Conservation (phyloP, 2,888 invertebrate species). For the Tethea ocularis region DNA sequence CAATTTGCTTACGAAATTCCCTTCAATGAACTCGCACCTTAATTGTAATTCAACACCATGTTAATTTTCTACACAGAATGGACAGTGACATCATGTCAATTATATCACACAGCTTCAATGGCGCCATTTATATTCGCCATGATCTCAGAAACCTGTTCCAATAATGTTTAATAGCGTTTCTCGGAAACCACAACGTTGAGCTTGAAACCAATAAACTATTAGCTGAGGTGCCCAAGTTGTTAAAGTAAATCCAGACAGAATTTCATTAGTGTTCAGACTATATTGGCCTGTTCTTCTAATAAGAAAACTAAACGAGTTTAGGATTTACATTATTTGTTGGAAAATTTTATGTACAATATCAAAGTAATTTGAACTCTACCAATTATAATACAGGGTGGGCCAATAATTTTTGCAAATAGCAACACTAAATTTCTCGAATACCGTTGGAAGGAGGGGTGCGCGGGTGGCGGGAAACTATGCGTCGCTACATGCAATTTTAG, state of each 20-base stretch:
- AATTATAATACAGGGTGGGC: no score
- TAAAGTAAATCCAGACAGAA: not conserved
- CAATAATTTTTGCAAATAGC: no score
- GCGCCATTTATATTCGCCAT: slow-evolving; percentile 24
- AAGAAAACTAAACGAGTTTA: not conserved
- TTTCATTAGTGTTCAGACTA: not conserved
- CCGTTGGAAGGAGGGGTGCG: no score
- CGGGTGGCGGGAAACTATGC: no score
- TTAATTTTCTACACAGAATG: slow-evolving; percentile 32
- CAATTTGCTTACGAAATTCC: not conserved
- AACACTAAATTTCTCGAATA: no score
- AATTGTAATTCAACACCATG: slow-evolving; percentile 35
- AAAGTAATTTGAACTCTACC: not conserved
- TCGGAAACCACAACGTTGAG: not conserved
- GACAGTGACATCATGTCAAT: slow-evolving; percentile 47
- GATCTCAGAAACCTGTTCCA: slow-evolving; percentile 7
- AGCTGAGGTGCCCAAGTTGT: not conserved
- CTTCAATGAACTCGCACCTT: slow-evolving; percentile 10
- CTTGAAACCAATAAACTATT: not conserved
- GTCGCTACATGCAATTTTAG: no score
- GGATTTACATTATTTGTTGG: not conserved
- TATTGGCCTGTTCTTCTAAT: not conserved
- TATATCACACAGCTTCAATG: slow-evolving; percentile 27
- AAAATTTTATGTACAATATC: not conserved
- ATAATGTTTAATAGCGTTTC: slow-evolving; percentile 8